Evolutionary conservation across 2,113 vertebrate species (phyloP).

Genomic region (Rhineura floridana): DNA sequence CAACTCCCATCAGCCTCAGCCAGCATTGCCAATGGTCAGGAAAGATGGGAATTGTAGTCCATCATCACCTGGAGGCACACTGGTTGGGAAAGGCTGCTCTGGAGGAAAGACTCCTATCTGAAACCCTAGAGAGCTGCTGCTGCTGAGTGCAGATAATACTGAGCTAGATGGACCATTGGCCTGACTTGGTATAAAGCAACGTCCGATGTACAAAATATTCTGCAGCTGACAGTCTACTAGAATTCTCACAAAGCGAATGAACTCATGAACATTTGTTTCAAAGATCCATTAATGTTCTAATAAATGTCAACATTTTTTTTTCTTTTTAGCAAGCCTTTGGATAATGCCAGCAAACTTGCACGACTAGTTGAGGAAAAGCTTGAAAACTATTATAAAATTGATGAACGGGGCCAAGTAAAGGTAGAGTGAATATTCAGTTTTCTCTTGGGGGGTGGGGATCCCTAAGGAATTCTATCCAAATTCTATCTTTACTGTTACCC

Average conservation of each 20-base stretch:
- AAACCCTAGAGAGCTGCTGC: background rate
- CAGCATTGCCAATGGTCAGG: too few species aligned
- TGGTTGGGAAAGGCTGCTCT: too few species aligned
- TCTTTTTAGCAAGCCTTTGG: constrained; percentile 79
- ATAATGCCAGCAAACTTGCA: constrained; percentile 86
- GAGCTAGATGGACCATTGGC: background rate
- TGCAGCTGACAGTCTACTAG: background rate
- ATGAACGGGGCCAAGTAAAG: constrained; percentile 88
- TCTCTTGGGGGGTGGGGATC: background rate
- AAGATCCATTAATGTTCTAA: constrained; percentile 26
- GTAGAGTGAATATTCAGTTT: constrained; percentile 71
- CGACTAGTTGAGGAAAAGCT: constrained; percentile 90
- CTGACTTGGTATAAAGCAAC: background rate
- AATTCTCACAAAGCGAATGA: background rate
- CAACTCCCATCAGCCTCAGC: too few species aligned
- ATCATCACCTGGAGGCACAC: too few species aligned
- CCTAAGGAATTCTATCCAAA: background rate
- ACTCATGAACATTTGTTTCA: background rate
- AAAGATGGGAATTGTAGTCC: too few species aligned
- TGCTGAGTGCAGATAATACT: background rate
- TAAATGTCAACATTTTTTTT: constrained; percentile 47
- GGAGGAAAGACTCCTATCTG: background rate
- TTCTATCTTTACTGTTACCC: background rate
- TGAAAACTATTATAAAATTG: constrained; percentile 85
- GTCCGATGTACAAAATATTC: background rate